Evolutionary conservation across 2,888 invertebrate genomes (phyloP), one percentile per base, ranked within the genome.

Genomic region (Choreutis nemorana): DNA sequence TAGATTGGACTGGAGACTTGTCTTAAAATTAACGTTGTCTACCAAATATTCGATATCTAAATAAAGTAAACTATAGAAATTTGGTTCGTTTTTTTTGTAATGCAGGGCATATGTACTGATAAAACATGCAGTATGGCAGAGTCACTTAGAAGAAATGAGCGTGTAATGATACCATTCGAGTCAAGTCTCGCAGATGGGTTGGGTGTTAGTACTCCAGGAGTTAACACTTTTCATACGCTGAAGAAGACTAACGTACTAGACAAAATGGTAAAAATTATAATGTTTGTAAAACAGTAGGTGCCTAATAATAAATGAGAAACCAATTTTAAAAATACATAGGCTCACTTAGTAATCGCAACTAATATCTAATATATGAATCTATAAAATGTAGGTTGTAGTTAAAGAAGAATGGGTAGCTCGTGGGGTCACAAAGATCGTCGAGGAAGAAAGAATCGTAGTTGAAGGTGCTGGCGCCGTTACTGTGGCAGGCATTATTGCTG

Each of bases 381-480:
- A n/a, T n/a, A n/a, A n/a, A n/a, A n/a, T 20, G 14, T 41, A 84
- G 83, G 73, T 89, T 28, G 84, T 91, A n/a, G 91, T 93, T 0
- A 87, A 86, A 61, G 92, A 89, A 67, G 90, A 92, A 50, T 89
- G 86, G 85, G 90, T 94, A 33, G 89, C 92, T 2, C 82, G 91
- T 40, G 87, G 91, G 2, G 89, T 93, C 28, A 75, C 92, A 53
- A 82, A 89, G 33, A 59, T 92, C 23, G 84, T 91, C 0, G 93
- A 94, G 63, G 77, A 86, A 37, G 93, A 94, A 55, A 91, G 91
- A 55, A 88, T 89, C 37, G 90, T 95, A 1, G 89, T 94, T 0
- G 95, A 95, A 68, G 95, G 95, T 0, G 92, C 91, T 9, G 94
- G 91, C 0, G 94, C 93, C 0, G 83, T 86, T 2, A 83, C 88